Percentiles rank a stretch among this genome's conserved stretches.
Conservation (phyloP, 2,797 vertebrate genomes). For the Acridotheres tristis region DNA sequence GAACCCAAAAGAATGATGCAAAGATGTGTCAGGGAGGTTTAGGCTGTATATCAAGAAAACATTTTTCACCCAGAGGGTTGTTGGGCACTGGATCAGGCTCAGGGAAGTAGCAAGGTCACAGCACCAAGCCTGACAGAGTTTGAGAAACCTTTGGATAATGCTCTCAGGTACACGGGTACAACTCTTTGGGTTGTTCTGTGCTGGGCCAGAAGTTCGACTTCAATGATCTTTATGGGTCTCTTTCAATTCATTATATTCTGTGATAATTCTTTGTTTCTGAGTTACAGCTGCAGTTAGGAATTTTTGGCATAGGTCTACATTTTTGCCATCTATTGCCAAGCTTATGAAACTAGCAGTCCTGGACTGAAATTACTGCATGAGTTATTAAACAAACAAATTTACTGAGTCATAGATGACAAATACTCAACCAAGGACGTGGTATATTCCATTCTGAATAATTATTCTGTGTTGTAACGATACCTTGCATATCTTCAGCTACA, state of each 20-base stretch:
- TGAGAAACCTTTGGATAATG: not conserved
- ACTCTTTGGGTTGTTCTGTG: not conserved
- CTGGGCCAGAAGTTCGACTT: not conserved
- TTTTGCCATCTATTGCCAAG: not conserved
- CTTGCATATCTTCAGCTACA: not conserved
- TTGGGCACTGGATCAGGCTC: not conserved
- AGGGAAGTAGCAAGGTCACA: not conserved
- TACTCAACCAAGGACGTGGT: not conserved
- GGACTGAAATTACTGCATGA: not conserved
- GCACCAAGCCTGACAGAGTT: not conserved
- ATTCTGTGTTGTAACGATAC: not conserved
- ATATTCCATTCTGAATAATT: not conserved
- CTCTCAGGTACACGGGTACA: not conserved
- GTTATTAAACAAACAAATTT: not conserved
- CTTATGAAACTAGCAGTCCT: not conserved
- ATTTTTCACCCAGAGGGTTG: not conserved
- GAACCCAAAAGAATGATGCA: not conserved
- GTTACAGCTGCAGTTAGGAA: not conserved
- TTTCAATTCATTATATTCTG: not conserved
- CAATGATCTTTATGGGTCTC: not conserved
- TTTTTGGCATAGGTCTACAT: not conserved
- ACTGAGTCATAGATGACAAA: not conserved
- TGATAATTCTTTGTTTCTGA: not conserved
- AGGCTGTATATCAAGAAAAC: not conserved
- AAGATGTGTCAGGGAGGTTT: not conserved